Evolutionary conservation across 2,797 vertebrate genomes (phyloP).

Genomic region (Astyanax mexicanus): DNA sequence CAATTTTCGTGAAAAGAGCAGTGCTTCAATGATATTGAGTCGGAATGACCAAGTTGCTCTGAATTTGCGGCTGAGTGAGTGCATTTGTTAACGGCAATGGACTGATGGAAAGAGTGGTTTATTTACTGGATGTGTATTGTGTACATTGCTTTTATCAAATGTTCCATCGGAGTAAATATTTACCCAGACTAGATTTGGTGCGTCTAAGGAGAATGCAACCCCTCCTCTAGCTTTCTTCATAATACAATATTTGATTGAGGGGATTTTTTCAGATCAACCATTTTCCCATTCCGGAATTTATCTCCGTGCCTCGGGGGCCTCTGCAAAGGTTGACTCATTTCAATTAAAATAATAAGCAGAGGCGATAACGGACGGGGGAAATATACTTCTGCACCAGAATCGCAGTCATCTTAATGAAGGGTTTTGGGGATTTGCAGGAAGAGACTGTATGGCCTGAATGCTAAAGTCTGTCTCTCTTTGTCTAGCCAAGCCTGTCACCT

Average conservation of each 20-base stretch:
- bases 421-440: conserved; percentile 35
- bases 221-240: conserved; percentile 1
- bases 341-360: conserved; percentile 67
- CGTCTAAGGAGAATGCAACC: background rate
- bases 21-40: conserved; percentile 44
- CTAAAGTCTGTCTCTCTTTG: conserved; percentile 42
- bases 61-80: background rate
- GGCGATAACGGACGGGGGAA: conserved; percentile 50
- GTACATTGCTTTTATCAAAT: conserved; percentile 10
- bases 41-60: conserved; percentile 27
- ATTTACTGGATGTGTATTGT: conserved; percentile 21
- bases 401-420: conserved; percentile 61
- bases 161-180: conserved; percentile 19
- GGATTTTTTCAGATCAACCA: conserved; percentile 41
- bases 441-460: conserved; percentile 43
- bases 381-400: conserved; percentile 52
- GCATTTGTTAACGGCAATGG: background rate
- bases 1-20: conserved; percentile 51
- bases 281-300: conserved; percentile 62
- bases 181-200: conserved; percentile 6
- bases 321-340: conserved; percentile 64
- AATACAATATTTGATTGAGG: conserved; percentile 44
- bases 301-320: conserved; percentile 56
- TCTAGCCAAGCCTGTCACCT: conserved; percentile 27
- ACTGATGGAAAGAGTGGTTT: background rate